phyloP scores from a whole-genome alignment of 1,140 invertebrate species.

The Lamellibrachia luymesi region DNA sequence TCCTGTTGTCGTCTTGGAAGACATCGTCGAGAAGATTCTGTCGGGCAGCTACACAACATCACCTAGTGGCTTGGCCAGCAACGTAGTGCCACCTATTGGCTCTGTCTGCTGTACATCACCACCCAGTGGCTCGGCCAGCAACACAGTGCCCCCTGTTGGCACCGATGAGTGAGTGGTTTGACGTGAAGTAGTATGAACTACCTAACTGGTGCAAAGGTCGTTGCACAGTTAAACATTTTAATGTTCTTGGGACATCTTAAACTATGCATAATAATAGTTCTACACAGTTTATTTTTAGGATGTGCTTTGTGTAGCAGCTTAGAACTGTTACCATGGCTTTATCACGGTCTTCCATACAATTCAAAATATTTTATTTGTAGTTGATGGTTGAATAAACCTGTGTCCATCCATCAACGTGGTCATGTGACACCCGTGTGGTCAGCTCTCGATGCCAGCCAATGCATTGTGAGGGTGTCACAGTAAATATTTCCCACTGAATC shows the following conservation, averaged over 20 bases:
- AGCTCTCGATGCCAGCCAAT: no score
- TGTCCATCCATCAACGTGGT: no score
- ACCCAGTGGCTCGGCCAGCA: neutral
- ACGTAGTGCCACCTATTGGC: neutral
- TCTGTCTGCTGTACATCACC: no score
- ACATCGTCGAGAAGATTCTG: slow-evolving; percentile 1
- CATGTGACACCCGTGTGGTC: no score
- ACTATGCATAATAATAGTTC: neutral
- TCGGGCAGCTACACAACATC: neutral
- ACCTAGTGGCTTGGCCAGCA: neutral
- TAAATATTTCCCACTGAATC: no score
- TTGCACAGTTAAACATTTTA: neutral
- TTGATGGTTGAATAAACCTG: no score
- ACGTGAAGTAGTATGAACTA: neutral
- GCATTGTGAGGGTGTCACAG: no score
- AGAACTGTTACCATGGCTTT: no score
- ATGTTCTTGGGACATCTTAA: neutral
- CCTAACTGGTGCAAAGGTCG: neutral
- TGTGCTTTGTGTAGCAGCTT: no score
- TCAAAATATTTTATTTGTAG: no score
- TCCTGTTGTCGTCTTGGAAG: neutral
- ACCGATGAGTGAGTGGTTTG: neutral
- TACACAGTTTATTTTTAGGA: no score
- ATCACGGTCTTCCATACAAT: no score
- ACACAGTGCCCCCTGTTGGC: neutral